A percentile compares a stretch with the other conserved stretches of the same genome.
These are phyloP conservation scores for Phataginus tetradactyla DNA, from an alignment of 2,797 vertebrate genomes.

Conservation along the genomic window DNA sequence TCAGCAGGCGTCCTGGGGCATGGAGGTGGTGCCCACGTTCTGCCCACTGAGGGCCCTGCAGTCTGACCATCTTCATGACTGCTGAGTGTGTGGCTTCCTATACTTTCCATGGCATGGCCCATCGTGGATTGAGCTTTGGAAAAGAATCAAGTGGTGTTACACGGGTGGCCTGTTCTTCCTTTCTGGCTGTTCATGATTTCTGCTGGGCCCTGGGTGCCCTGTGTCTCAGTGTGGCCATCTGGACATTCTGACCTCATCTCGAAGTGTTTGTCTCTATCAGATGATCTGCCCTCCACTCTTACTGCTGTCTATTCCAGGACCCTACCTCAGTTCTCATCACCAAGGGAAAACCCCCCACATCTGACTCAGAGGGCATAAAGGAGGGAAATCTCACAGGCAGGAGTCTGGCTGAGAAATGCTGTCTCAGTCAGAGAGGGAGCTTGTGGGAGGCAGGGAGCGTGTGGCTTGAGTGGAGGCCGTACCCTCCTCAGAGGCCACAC, in stretches of 20 bases:
- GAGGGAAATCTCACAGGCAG: background rate
- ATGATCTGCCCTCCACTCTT: background rate
- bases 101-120: fast-evolving
- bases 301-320: background rate
- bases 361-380: background rate
- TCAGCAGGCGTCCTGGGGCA: background rate
- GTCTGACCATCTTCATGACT: too few species aligned
- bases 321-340: background rate
- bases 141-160: background rate
- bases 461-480: background rate
- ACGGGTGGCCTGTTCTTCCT: background rate
- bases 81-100: too few species aligned
- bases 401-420: background rate
- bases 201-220: background rate
- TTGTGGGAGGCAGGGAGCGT: background rate
- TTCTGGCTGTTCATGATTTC: background rate
- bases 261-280: background rate
- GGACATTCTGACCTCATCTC: background rate
- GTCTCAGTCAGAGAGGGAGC: background rate
- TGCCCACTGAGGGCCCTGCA: background rate
- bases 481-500: background rate
- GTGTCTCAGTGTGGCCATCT: background rate
- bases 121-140: background rate
- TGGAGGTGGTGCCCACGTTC: fast-evolving
- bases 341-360: background rate